phyloP scores from a whole-genome alignment of 2,888 invertebrate genomes.

The Cheilosia pagana region DNA sequence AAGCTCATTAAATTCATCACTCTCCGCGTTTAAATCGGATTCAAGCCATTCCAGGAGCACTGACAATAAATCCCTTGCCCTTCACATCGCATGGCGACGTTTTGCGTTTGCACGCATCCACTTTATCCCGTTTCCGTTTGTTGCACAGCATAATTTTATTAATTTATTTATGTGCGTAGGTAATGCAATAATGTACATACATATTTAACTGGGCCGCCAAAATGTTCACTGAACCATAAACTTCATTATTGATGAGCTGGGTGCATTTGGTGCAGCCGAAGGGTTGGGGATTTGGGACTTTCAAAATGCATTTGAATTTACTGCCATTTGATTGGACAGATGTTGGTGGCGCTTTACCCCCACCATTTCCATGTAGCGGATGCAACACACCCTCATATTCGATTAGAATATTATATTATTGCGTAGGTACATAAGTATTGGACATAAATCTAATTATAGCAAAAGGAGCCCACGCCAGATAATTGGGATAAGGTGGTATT shows the following conservation, averaged over 20 bases:
- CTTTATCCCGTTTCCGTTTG: neutral
- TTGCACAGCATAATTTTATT: slow-evolving; percentile 14
- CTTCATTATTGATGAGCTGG: slow-evolving; percentile 53
- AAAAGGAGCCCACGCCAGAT: neutral
- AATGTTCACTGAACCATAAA: slow-evolving; percentile 66
- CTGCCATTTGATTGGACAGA: neutral
- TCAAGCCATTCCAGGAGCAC: too few species aligned
- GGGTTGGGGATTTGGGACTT: neutral
- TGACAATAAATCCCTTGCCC: slow-evolving; percentile 9
- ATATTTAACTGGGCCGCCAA: slow-evolving; percentile 30
- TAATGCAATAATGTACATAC: slow-evolving; percentile 1
- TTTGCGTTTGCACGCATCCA: neutral
- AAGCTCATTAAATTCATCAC: too few species aligned
- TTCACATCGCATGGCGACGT: neutral
- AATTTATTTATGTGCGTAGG: slow-evolving; percentile 5
- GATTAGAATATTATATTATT: slow-evolving; percentile 51
- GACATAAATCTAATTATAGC: slow-evolving; percentile 61
- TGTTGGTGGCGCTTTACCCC: neutral
- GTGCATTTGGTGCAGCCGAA: too few species aligned
- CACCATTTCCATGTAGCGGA: slow-evolving; percentile 13
- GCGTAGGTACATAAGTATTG: slow-evolving; percentile 16
- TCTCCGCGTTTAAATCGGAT: too few species aligned
- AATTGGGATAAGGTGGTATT: slow-evolving; percentile 40
- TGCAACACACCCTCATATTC: slow-evolving; percentile 24
- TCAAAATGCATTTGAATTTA: slow-evolving; percentile 36